These are phyloP conservation scores for Channa argus DNA, from an alignment of 2,113 vertebrate species.

Conservation along the genomic window DNA sequence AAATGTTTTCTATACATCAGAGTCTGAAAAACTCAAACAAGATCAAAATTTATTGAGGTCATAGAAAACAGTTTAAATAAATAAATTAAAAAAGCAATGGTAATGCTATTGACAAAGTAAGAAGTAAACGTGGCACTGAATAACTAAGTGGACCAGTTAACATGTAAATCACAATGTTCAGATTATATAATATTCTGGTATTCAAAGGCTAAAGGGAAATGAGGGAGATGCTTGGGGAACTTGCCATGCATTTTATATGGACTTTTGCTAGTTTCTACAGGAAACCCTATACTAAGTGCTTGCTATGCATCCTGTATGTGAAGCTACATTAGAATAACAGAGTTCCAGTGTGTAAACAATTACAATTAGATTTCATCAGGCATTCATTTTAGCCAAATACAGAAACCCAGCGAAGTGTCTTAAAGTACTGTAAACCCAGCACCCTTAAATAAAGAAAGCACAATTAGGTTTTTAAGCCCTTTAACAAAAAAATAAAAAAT, in stretches of 20 bases:
- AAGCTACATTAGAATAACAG: slow-evolving; percentile 8
- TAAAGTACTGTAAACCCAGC: slow-evolving; percentile 26
- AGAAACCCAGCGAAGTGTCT: slow-evolving; percentile 21
- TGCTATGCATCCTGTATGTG: not conserved
- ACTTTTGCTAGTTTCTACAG: too few species aligned
- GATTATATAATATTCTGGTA: too few species aligned
- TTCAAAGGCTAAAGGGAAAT: not conserved
- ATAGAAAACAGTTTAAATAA: slow-evolving; percentile 49
- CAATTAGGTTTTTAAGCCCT: slow-evolving; percentile 53
- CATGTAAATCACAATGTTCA: too few species aligned
- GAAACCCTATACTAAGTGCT: too few species aligned
- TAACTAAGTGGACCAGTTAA: too few species aligned
- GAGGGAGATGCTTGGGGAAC: not conserved
- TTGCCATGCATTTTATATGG: not conserved
- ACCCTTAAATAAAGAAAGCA: slow-evolving; percentile 35
- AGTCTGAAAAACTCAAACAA: slow-evolving; percentile 9
- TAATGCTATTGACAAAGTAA: not conserved
- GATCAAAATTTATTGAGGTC: slow-evolving; percentile 55
- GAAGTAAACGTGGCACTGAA: too few species aligned
- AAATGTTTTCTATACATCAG: too few species aligned
- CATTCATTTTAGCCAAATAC: slow-evolving; percentile 10
- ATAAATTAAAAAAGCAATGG: not conserved
- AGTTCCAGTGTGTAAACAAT: slow-evolving; percentile 17
- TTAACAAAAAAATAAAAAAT: slow-evolving; percentile 24
- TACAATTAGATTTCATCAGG: slow-evolving; percentile 15